Evolutionary conservation across 1,140 invertebrate genomes (phyloP).

Genomic region (Trichonephila clavata): DNA sequence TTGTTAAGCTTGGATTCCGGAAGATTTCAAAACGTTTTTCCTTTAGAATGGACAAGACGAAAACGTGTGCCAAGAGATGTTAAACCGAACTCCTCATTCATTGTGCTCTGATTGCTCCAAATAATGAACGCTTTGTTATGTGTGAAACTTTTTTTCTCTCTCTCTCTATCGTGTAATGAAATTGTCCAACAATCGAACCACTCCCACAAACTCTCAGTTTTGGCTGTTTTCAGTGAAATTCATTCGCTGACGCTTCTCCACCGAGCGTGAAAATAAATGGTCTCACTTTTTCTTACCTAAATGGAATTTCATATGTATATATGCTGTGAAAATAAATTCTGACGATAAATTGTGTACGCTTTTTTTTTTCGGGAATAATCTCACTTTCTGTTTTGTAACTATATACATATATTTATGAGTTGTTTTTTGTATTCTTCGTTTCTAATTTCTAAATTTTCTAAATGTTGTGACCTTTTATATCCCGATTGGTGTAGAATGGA

Average conservation of each 20-base stretch:
- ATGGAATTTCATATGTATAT: no score
- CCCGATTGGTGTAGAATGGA: no score
- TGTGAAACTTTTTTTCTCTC: neutral
- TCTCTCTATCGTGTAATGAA: neutral
- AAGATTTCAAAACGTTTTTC: constrained; percentile 7
- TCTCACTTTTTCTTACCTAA: neutral
- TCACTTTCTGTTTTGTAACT: no score
- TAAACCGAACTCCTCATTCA: neutral
- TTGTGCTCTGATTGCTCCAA: constrained; percentile 14
- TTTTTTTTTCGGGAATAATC: no score
- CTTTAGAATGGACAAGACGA: no score
- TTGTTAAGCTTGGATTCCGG: neutral
- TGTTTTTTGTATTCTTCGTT: no score
- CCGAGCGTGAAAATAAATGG: neutral
- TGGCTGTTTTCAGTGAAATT: neutral
- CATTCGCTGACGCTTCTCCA: neutral
- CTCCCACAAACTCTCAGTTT: no score
- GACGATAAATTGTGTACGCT: no score
- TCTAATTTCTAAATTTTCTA: no score
- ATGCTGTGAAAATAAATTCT: no score
- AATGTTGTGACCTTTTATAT: no score
- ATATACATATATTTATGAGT: no score
- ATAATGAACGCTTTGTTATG: constrained; percentile 14
- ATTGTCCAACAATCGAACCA: neutral
- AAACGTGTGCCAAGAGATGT: neutral